Evolutionary conservation across 2,797 vertebrate species (phyloP).

Genomic region (Pangasius djambal): DNA sequence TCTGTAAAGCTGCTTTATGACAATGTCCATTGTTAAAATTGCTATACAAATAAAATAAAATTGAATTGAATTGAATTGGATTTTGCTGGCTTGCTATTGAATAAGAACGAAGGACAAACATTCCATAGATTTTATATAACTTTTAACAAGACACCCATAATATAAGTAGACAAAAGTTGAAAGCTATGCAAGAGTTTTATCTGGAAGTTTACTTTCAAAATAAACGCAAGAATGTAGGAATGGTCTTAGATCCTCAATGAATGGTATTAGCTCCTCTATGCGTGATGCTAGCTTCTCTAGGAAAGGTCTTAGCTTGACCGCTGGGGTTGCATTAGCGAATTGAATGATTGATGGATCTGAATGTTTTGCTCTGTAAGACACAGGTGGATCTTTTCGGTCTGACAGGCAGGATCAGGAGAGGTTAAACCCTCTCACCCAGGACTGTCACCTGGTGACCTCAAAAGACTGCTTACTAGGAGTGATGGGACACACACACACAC

Average conservation of each 20-base stretch:
- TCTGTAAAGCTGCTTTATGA: neutral
- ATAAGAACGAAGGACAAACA: neutral
- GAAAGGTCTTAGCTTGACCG: neutral
- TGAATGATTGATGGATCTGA: constrained; percentile 25
- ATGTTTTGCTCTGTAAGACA: constrained; percentile 57
- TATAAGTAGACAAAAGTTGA: neutral
- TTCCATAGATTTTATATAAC: neutral
- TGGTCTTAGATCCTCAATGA: neutral
- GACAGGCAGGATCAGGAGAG: constrained; percentile 69
- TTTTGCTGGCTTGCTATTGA: neutral
- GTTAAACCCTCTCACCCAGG: constrained; percentile 65
- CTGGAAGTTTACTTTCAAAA: neutral
- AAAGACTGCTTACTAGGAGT: constrained; percentile 56
- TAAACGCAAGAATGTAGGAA: neutral
- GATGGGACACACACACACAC: constrained; percentile 17
- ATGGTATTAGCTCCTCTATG: neutral
- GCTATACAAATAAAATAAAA: neutral
- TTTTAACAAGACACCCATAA: neutral
- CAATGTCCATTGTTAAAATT: neutral
- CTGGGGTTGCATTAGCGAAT: neutral
- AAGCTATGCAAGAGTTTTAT: too few species aligned
- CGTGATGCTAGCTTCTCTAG: neutral
- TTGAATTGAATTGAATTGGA: neutral
- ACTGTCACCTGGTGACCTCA: constrained; percentile 69
- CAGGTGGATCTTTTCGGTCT: constrained; percentile 58